Percentiles rank a stretch among this genome's conserved stretches.
Conservation (phyloP, 2,113 vertebrate genomes). For the mouse (Mus musculus) region GRCm39 chr5:47582001-47582500, state of each 20-base stretch:
- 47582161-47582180: neutral
- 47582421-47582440: neutral
- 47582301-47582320: neutral
- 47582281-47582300: neutral
- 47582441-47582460: neutral
- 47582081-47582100: constrained; percentile 60
- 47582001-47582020: constrained; percentile 36
- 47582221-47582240: neutral
- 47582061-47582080: neutral
- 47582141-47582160: neutral
- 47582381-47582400: neutral
- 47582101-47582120: neutral
- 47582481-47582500: neutral
- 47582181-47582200: neutral
- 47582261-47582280: neutral
- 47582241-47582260: neutral
- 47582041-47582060: constrained; percentile 26
- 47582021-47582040: constrained; percentile 20
- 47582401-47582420: too few species aligned
- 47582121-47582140: neutral
- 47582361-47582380: neutral
- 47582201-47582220: constrained; percentile 22
- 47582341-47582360: neutral
- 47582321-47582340: too few species aligned
- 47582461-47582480: neutral